Base-by-base conservation (phyloP, 2,888 invertebrate genomes). In the Chrysolina americana region DNA sequence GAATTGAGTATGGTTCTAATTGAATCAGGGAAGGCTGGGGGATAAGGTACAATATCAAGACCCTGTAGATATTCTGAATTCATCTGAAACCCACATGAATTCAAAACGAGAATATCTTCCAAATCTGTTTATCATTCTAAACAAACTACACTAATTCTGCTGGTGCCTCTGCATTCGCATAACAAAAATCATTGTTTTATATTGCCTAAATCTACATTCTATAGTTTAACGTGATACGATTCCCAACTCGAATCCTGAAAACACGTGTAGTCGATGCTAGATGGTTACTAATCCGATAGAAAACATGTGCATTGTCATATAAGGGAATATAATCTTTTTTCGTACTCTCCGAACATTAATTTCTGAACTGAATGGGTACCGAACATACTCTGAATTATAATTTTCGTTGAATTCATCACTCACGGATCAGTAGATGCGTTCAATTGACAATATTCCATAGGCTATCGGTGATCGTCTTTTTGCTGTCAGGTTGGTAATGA, bases 241-340 rank as follows among this genome's bases (percentile, higher is more conserved):
- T 59, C 36, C 59, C 6, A 36, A 36, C 15, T 59, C 6, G 59
- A 59, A 28, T n/a, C 9, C 53, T 19, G 21, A 23, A 4, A 59
- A 9, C 59, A 59, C 2, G n/a, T n/a, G n/a, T n/a, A 28, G 28
- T 23, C 15, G 28, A 36, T 59, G 59, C 28, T 59, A 23, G 8
- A 2, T 1, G 23, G 28, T 23, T 59, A 15, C 28, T 59, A 36
- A 59, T 59, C 17, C 36, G n/a, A 59, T 59, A 28, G 59, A 28
- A 59, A 59, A 59, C 17, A 59, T 59, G 59, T 59, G 59, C 59
- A 59, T 28, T n/a, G 59, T 53, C 59, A 28, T 36, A 36, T 23
- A n/a, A 59, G 6, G 28, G 5, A 59, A 28, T 28, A 53, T 59
- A 15, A 19, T 28, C 36, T 36, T 28, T 4, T 56, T 59, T 9